Percentiles rank a stretch among this genome's conserved stretches.
These are phyloP conservation scores for Exephanes ischioxanthus DNA, from an alignment of 2,888 invertebrate genomes.

Conservation along the genomic window DNA sequence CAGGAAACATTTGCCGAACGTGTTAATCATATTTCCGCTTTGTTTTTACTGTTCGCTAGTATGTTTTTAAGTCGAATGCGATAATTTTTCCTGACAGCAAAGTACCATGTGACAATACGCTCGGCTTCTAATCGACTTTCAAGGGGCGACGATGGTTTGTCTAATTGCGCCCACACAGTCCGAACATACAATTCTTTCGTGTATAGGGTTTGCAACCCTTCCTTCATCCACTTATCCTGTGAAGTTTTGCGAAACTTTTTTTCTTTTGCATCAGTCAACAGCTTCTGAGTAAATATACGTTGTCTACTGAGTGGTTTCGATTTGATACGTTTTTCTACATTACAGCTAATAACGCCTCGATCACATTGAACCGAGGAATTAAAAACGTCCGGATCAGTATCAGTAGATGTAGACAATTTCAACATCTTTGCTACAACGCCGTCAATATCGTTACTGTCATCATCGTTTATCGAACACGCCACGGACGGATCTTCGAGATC, in stretches of 20 bases:
- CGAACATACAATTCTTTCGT: neutral
- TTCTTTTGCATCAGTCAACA: neutral
- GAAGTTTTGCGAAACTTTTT: neutral
- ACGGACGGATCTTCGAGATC: too few species aligned
- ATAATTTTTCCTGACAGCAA: neutral
- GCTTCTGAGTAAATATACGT: too few species aligned
- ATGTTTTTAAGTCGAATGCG: too few species aligned
- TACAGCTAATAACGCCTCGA: neutral
- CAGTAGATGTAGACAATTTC: neutral
- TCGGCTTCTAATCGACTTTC: constrained; percentile 12
- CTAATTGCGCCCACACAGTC: constrained; percentile 3
- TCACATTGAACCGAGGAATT: neutral
- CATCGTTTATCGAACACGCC: too few species aligned
- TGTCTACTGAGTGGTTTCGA: too few species aligned
- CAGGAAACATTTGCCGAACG: too few species aligned
- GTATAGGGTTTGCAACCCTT: neutral
- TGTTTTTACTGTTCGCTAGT: too few species aligned
- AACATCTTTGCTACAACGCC: neutral
- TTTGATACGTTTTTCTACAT: neutral
- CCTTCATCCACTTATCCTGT: neutral
- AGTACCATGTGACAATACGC: constrained; percentile 11
- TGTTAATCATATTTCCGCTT: too few species aligned
- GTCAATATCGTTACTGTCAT: neutral
- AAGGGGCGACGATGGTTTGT: neutral
- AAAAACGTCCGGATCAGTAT: neutral